Conservation (phyloP, 1,140 invertebrate genomes). For the Bradysia coprophila region DNA sequence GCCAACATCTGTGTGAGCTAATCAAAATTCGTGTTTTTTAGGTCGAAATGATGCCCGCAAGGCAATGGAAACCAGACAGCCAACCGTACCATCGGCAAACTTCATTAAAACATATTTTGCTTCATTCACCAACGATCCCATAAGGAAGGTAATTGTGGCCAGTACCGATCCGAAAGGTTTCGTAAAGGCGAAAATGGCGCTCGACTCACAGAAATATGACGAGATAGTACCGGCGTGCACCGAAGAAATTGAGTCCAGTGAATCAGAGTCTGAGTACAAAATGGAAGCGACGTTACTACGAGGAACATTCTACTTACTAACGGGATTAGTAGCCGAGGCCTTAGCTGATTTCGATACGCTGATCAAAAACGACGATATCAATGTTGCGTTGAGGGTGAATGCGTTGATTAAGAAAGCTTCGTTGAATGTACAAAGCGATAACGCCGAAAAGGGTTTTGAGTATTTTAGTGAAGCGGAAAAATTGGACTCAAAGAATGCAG, state of each 20-base stretch:
- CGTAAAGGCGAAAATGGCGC: conserved; percentile 39
- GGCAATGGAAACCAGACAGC: conserved; percentile 42
- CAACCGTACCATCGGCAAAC: conserved; percentile 60
- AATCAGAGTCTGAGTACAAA: conserved; percentile 28
- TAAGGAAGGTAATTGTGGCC: conserved; percentile 24
- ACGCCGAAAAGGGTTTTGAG: conserved; percentile 47
- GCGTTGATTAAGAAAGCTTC: conserved; percentile 80
- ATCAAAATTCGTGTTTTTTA: conserved; percentile 8
- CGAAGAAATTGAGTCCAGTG: conserved; percentile 54
- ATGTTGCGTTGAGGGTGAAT: conserved; percentile 52
- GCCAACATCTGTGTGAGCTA: no score
- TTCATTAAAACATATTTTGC: conserved; percentile 71
- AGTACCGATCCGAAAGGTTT: conserved; percentile 31
- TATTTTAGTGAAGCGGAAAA: conserved; percentile 60
- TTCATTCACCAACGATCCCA: conserved; percentile 70
- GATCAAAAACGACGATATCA: conserved; percentile 34
- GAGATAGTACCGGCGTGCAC: conserved; percentile 60
- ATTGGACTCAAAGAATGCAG: conserved; percentile 59
- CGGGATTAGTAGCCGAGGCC: conserved; percentile 49
- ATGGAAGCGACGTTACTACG: conserved; percentile 54
- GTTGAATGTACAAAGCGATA: conserved; percentile 59
- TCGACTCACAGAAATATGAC: conserved; percentile 54
- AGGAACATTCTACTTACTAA: conserved; percentile 64
- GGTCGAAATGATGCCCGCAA: conserved; percentile 51
- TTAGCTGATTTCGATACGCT: conserved; percentile 46